phyloP scores from a whole-genome alignment of 2,888 invertebrate species.

The Epsilonema sp. region DNA sequence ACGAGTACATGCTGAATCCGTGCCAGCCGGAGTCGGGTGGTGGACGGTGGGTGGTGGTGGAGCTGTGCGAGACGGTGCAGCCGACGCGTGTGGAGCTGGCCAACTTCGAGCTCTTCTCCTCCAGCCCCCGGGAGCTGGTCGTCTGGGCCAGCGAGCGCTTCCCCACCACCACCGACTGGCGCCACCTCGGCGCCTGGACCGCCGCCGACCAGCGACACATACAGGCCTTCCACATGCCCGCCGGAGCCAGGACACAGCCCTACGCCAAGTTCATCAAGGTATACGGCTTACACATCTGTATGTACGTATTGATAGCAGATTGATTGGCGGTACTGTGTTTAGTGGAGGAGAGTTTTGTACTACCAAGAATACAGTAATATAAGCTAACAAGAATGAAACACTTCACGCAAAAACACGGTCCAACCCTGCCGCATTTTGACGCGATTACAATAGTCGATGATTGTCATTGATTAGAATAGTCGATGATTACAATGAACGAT shows the following conservation, averaged over 20 bases:
- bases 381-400: too few species aligned
- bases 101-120: conserved; percentile 92
- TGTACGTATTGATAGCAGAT: conserved; percentile 1
- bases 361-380: too few species aligned
- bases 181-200: conserved; percentile 59
- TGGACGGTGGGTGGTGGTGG: conserved; percentile 53
- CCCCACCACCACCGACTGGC: conserved; percentile 65
- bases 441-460: too few species aligned
- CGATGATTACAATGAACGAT: too few species aligned
- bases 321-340: neutral
- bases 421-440: too few species aligned
- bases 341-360: too few species aligned
- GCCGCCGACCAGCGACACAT: conserved; percentile 66
- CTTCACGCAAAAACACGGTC: too few species aligned
- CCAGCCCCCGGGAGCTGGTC: conserved; percentile 77
- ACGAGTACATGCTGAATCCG: conserved; percentile 93
- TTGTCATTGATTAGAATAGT: too few species aligned
- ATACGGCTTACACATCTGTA: too few species aligned
- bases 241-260: conserved; percentile 53
- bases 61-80: conserved; percentile 91
- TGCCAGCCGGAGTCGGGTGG: conserved; percentile 45
- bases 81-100: conserved; percentile 68
- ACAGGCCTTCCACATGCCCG: conserved; percentile 50
- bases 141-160: conserved; percentile 30
- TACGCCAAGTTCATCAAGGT: conserved; percentile 75